Percentiles rank a stretch among this genome's conserved stretches.
Evolutionary conservation across 2,113 vertebrate species (phyloP).

Genomic region (Eonycteris spelaea): DNA sequence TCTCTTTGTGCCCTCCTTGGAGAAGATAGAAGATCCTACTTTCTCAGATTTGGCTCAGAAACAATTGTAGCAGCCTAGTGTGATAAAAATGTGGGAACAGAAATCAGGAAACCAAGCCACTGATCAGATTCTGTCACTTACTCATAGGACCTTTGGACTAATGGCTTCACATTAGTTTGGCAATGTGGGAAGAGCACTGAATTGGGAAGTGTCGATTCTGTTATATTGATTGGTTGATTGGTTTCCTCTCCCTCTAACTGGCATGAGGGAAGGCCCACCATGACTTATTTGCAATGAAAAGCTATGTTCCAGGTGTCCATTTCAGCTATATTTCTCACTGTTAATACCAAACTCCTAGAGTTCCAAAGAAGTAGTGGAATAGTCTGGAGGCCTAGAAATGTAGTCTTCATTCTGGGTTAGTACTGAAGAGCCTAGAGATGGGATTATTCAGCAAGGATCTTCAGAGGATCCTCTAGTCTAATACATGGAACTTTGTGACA

Average conservation of each 20-base stretch:
- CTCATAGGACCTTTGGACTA: not conserved
- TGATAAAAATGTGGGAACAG: not conserved
- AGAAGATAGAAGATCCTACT: not conserved
- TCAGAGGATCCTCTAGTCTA: not conserved
- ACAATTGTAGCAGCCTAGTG: not conserved
- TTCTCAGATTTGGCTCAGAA: not conserved
- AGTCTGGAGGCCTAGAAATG: not conserved
- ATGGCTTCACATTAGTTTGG: not conserved
- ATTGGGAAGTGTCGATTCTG: not conserved
- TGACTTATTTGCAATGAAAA: not conserved
- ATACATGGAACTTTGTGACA: not conserved
- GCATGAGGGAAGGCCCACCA: not conserved
- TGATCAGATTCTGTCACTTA: not conserved
- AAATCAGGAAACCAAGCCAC: not conserved
- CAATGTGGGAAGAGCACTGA: not conserved
- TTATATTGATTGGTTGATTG: not conserved
- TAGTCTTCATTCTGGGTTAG: not conserved
- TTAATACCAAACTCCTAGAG: not conserved
- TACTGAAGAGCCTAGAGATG: not conserved
- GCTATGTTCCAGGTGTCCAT: not conserved
- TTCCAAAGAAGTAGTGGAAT: not conserved
- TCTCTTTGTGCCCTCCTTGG: not conserved
- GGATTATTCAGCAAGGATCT: not conserved
- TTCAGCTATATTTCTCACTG: not conserved
- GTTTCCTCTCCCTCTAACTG: not conserved